These are phyloP conservation scores for Valencia hispanica DNA, from an alignment of 2,797 vertebrate genomes.

Conservation along the genomic window DNA sequence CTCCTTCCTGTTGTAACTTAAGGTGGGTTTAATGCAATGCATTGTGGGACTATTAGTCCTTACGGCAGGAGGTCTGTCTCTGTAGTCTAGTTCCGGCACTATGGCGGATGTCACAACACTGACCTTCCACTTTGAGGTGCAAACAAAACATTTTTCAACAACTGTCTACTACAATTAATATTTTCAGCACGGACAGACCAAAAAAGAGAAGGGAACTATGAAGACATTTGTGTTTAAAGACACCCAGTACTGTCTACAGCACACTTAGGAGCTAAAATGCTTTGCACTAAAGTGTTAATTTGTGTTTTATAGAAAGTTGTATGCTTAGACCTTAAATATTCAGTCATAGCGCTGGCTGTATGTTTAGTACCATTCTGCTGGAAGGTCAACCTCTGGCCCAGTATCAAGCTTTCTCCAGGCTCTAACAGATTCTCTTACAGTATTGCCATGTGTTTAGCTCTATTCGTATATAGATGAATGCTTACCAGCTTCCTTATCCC, in stretches of 20 bases:
- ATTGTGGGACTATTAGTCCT: no score
- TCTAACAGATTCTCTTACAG: background rate
- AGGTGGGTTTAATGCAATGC: no score
- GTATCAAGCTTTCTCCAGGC: background rate
- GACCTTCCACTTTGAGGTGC: background rate
- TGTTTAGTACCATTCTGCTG: background rate
- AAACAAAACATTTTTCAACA: background rate
- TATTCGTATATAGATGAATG: background rate
- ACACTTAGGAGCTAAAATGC: background rate
- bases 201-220: background rate
- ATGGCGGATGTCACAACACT: no score
- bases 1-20: no score
- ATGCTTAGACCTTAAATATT: background rate
- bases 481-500: background rate
- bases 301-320: background rate
- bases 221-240: background rate
- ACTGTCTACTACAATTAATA: background rate
- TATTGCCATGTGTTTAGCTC: background rate
- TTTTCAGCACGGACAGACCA: background rate
- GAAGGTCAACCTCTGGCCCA: background rate
- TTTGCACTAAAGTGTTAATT: background rate
- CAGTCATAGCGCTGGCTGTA: background rate
- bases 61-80: no score
- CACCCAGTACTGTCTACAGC: background rate
- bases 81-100: no score